phyloP scores from a whole-genome alignment of 2,797 vertebrate species.

The Girardinus metallicus region DNA sequence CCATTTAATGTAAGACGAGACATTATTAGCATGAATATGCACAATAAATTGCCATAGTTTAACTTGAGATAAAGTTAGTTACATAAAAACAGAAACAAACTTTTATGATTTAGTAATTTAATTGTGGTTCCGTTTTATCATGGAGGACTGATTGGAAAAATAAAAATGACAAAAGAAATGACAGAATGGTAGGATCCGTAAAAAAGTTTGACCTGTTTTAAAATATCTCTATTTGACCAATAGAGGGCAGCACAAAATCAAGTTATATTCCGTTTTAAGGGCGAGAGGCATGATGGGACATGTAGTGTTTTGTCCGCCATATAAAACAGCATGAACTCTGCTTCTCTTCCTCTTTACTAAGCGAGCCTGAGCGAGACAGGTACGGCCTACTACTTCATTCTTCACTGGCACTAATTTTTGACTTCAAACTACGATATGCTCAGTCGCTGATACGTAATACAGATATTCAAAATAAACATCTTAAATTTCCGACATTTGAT shows the following conservation, averaged over 20 bases:
- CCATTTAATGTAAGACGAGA: constrained; percentile 33
- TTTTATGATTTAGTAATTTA: background rate
- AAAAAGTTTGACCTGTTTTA: background rate
- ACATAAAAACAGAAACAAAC: background rate
- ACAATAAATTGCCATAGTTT: background rate
- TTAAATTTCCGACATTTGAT: rapidly evolving
- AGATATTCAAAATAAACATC: rapidly evolving
- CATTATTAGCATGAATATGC: background rate
- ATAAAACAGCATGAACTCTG: constrained; percentile 56
- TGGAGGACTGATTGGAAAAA: background rate
- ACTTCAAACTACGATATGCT: rapidly evolving
- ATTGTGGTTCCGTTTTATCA: background rate
- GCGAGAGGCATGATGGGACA: constrained; percentile 59
- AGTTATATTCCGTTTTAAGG: constrained; percentile 11
- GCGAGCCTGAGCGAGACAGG: constrained; percentile 73
- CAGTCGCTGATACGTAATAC: rapidly evolving
- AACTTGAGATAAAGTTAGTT: background rate
- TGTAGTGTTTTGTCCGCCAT: constrained; percentile 46
- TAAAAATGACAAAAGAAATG: background rate
- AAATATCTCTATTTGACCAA: constrained; percentile 24
- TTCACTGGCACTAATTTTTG: rapidly evolving
- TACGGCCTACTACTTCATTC: rapidly evolving
- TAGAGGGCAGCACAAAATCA: constrained; percentile 30
- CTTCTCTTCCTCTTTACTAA: constrained; percentile 74
- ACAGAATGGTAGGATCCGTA: background rate